Conservation (phyloP, 2,888 invertebrate genomes). For the Callimorpha dominula region DNA sequence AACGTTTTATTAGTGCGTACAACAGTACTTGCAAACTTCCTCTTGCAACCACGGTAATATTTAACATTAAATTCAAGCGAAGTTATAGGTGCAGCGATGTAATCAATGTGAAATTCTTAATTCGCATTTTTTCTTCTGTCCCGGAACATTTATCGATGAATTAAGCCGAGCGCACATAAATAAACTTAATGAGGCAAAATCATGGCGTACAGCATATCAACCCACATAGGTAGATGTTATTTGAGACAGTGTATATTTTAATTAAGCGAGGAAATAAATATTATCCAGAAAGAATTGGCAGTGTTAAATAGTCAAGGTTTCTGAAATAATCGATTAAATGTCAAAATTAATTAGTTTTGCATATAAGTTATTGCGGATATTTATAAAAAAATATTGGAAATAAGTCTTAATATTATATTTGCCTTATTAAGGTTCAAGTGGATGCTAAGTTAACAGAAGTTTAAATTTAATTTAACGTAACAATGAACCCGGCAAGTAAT, state of each 20-base stretch:
- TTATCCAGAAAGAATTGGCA: slow-evolving; percentile 41
- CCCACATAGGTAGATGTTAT: slow-evolving; percentile 57
- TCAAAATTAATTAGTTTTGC: slow-evolving; percentile 18
- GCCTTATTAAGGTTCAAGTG: background rate
- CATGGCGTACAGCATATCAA: slow-evolving; percentile 64
- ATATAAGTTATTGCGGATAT: background rate
- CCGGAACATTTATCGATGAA: slow-evolving; percentile 75
- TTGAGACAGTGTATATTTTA: slow-evolving; percentile 59
- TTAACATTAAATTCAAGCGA: slow-evolving; percentile 49
- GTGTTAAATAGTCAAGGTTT: slow-evolving; percentile 33
- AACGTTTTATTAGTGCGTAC: background rate
- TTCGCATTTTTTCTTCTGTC: slow-evolving; percentile 69
- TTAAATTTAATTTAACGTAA: slow-evolving; percentile 26
- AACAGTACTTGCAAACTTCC: slow-evolving; percentile 10
- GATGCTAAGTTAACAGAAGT: slow-evolving; percentile 9
- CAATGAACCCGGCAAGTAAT: slow-evolving; percentile 49
- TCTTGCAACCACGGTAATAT: slow-evolving; percentile 42
- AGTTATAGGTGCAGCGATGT: slow-evolving; percentile 70
- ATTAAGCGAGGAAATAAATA: slow-evolving; percentile 56
- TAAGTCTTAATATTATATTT: background rate
- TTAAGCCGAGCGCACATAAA: slow-evolving; percentile 75
- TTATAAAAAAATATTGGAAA: background rate
- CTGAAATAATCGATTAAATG: slow-evolving; percentile 22
- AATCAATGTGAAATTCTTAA: slow-evolving; percentile 75
- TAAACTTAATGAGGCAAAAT: slow-evolving; percentile 80